A percentile compares a stretch with the other conserved stretches of the same genome.
phyloP scores from a whole-genome alignment of 2,888 invertebrate species.

The Dicyrtomina minuta region DNA sequence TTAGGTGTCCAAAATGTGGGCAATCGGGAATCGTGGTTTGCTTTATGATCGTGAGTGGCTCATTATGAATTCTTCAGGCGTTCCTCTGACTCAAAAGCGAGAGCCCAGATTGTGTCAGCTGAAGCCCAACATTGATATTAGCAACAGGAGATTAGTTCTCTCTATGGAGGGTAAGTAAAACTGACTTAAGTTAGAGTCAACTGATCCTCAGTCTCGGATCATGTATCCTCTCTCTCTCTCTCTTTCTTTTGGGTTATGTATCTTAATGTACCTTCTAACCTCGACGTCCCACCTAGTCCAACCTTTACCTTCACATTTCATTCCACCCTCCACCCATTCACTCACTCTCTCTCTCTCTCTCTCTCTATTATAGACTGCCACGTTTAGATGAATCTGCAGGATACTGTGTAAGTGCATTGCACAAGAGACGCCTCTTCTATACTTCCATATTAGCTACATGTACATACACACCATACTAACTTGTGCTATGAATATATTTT shows the following conservation, averaged over 20 bases:
- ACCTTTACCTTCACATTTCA: background rate
- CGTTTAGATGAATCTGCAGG: no score
- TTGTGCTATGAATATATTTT: no score
- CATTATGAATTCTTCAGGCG: conserved; percentile 78
- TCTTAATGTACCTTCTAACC: background rate
- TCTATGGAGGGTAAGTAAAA: conserved; percentile 35
- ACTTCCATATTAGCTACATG: no score
- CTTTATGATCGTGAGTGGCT: conserved; percentile 91
- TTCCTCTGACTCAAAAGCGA: conserved; percentile 85
- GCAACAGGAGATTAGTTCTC: conserved; percentile 52
- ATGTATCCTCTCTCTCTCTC: background rate
- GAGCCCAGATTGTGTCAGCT: conserved; percentile 76
- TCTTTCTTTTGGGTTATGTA: background rate
- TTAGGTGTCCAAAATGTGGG: conserved; percentile 63
- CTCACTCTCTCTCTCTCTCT: conserved; percentile 11
- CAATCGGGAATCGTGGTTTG: conserved; percentile 73
- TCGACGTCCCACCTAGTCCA: background rate
- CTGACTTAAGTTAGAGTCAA: background rate
- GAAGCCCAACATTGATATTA: conserved; percentile 67
- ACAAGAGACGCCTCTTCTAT: no score
- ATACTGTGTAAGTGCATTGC: no score
- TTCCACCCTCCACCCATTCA: no score
- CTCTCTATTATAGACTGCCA: background rate
- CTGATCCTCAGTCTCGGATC: background rate
- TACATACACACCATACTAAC: no score